Evolutionary conservation across 2,797 vertebrate genomes (phyloP).

Genomic region (Rallus crepitans): DNA sequence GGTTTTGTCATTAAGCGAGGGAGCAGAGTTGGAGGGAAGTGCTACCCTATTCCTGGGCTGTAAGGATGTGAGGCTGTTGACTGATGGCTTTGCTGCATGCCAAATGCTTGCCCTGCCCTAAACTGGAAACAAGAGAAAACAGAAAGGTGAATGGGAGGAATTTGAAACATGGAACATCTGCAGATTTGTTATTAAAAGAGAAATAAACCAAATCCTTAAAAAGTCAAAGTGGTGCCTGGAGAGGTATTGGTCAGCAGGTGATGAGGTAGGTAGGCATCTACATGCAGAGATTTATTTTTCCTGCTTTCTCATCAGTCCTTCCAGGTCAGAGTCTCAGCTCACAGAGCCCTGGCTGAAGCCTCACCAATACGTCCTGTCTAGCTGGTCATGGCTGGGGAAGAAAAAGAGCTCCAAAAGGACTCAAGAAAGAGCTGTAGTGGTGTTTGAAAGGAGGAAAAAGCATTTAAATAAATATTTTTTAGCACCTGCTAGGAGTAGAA

Average conservation of each 20-base stretch:
- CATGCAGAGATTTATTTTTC: not conserved
- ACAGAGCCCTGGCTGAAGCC: not conserved
- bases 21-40: not conserved
- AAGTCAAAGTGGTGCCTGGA: not conserved
- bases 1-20: not conserved
- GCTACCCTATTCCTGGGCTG: not conserved
- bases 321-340: not conserved
- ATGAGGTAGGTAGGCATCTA: not conserved
- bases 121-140: not conserved
- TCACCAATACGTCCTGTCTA: not conserved
- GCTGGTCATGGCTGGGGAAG: not conserved
- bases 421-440: not conserved
- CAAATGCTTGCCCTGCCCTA: not conserved
- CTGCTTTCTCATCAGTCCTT: not conserved
- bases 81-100: not conserved
- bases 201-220: not conserved
- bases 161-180: not conserved
- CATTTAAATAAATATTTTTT: not conserved
- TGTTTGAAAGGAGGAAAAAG: not conserved
- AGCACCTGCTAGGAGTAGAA: not conserved
- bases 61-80: not conserved
- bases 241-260: not conserved
- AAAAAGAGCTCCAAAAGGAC: not conserved
- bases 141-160: not conserved
- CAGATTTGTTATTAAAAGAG: not conserved